A percentile compares a stretch with the other conserved stretches of the same genome.
Evolutionary conservation across 2,888 invertebrate species (phyloP).

Genomic region (Nomada flava): DNA sequence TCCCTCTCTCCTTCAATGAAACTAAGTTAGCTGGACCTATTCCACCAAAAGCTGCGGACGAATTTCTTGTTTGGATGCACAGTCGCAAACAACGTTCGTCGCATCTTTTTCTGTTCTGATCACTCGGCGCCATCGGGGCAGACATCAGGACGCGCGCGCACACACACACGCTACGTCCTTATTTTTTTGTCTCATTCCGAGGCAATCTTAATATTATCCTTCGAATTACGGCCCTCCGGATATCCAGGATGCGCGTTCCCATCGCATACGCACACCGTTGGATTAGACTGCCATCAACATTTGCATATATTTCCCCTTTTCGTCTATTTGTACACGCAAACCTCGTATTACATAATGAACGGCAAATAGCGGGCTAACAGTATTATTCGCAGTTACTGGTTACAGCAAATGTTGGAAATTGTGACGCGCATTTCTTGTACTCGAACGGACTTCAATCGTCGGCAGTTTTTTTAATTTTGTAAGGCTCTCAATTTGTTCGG

Average conservation of each 20-base stretch:
- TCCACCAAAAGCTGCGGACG: neutral
- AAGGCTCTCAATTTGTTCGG: conserved; percentile 36
- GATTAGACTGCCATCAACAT: conserved; percentile 74
- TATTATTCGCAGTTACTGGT: neutral
- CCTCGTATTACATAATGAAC: neutral
- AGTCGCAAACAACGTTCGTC: conserved; percentile 11
- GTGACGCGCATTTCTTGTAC: neutral
- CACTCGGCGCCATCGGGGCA: conserved; percentile 62
- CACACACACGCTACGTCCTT: neutral
- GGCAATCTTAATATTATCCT: conserved; percentile 82
- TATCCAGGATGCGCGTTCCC: conserved; percentile 65
- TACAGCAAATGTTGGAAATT: neutral
- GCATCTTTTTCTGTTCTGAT: conserved; percentile 50
- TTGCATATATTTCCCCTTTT: conserved; percentile 65
- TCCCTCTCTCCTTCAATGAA: neutral
- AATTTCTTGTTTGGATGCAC: neutral
- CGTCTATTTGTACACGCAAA: conserved; percentile 2
- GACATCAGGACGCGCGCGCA: conserved; percentile 55
- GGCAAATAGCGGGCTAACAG: neutral
- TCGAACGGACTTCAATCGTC: conserved; percentile 28
- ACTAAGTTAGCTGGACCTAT: too few relatives aligned
- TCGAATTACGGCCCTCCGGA: conserved; percentile 75
- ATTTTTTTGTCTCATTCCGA: conserved; percentile 79
- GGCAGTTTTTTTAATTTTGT: conserved; percentile 3
- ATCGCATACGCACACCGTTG: conserved; percentile 65